Percentiles rank a stretch among this genome's conserved stretches.
These are phyloP conservation scores for Styela clava DNA, from an alignment of 23 tunicate species.

Conservation along the genomic window DNA sequence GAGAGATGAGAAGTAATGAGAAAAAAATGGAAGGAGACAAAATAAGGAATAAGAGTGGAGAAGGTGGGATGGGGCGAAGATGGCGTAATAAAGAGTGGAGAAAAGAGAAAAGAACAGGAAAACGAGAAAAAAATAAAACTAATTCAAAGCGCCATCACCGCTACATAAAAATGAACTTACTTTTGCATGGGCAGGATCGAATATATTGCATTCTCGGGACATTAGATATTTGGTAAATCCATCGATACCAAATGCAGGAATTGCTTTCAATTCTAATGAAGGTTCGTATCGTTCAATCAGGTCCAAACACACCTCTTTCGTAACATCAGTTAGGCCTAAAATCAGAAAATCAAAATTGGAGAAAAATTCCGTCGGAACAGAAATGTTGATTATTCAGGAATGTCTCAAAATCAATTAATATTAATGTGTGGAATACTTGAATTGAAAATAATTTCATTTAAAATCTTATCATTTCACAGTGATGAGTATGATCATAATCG, in stretches of 20 bases:
- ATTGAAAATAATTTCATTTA: not conserved
- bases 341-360: not conserved
- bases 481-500: too few relatives aligned
- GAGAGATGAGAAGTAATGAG: too few relatives aligned
- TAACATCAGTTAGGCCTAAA: slow-evolving; percentile 53
- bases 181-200: slow-evolving; percentile 63
- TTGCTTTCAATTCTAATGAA: slow-evolving; percentile 37
- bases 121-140: too few relatives aligned
- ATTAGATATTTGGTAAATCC: slow-evolving; percentile 94
- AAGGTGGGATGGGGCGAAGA: too few relatives aligned
- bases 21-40: too few relatives aligned
- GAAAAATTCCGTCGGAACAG: not conserved
- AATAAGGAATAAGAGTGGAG: too few relatives aligned
- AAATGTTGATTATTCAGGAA: not conserved
- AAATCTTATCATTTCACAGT: not conserved
- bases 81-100: too few relatives aligned
- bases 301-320: slow-evolving; percentile 54
- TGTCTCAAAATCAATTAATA: not conserved
- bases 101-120: too few relatives aligned
- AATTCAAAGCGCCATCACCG: too few relatives aligned
- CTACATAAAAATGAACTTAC: too few relatives aligned
- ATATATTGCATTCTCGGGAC: slow-evolving; percentile 68
- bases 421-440: not conserved
- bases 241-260: slow-evolving; percentile 91
- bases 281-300: slow-evolving; percentile 76